Base-by-base conservation (phyloP, 2,797 vertebrate species). In the Falco cherrug region DNA sequence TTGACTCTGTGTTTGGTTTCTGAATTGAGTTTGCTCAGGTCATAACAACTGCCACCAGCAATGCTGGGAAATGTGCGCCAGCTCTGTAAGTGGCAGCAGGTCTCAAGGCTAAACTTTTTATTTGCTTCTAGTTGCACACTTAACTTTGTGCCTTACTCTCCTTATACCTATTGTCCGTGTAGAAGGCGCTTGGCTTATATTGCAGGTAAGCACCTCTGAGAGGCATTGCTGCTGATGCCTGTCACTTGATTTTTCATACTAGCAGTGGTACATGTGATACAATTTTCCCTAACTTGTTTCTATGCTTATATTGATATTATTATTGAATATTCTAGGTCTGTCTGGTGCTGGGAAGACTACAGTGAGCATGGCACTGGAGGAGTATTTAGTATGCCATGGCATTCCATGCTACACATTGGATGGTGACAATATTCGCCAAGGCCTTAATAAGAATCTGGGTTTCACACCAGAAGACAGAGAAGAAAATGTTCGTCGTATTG, bases 321-420 rank as follows among this genome's bases (percentile, higher is more conserved):
- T 81, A 60, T 77, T 85, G 18, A 69, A 56, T 89, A 33, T 83
- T 35, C 24, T 89, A 99, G 99, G 99, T 79, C 95, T 99, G 0
- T 99, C 99, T 11, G 99, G 99, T 65, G 99, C 99, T 43, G 99
- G 99, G n/a, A 99, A 99, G 98, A 99, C 99, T 39, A 99, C 99
- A 0, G 99, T 99, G 78, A 99, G 99, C 98, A 99, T 99, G 99
- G 99, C 99, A 51, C 93, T 99, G 94, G 99, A 99, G 97, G 99
- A 99, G 89, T 99, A 99, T 94, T 98, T 99, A 83, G 99, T 99
- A 29, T 99, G 99, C 87, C 99, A 99, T 24, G 99, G 99, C 31
- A 99, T 99, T 86, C 99, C 99, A 0, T 99, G 99, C 97, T 99
- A 99, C 95, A 99, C 99, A 0, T 96, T 99, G 94, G 99, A 99